Conservation (phyloP, 2,797 vertebrate species). For the Pelodytes ibericus region DNA sequence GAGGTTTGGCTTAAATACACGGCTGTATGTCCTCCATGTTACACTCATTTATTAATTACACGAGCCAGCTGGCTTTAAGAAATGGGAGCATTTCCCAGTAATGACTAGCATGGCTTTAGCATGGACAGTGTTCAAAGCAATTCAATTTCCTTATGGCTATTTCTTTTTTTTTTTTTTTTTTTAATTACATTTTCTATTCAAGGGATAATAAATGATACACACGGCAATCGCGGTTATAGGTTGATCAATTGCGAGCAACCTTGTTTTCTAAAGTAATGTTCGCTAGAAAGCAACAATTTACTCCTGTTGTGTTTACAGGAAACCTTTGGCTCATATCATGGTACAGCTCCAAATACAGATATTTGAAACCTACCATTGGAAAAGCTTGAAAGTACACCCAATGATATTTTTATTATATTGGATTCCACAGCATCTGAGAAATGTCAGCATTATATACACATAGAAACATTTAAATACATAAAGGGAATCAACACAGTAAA, state of each 20-base stretch:
- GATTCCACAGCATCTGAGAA: too few species aligned
- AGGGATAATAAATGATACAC: conserved; percentile 14
- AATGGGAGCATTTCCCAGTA: conserved; percentile 27
- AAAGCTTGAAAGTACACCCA: too few species aligned
- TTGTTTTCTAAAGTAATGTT: too few species aligned
- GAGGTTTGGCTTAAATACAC: conserved; percentile 26
- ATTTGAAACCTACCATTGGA: too few species aligned
- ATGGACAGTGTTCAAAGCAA: conserved; percentile 1
- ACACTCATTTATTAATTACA: conserved; percentile 31
- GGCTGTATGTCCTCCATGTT: conserved; percentile 10
- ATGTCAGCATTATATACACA: too few species aligned
- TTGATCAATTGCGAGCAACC: background rate
- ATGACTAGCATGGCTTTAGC: background rate
- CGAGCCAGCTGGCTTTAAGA: conserved; percentile 39
- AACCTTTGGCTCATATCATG: too few species aligned
- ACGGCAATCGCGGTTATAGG: background rate
- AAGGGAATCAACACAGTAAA: too few species aligned
- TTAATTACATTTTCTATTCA: conserved; percentile 2
- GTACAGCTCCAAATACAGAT: too few species aligned
- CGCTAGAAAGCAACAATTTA: too few species aligned
- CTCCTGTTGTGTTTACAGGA: too few species aligned
- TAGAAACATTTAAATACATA: too few species aligned
- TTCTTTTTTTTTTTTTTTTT: background rate
- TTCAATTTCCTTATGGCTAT: conserved; percentile 20
- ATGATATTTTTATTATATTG: too few species aligned